Base-by-base conservation (phyloP, 2,888 invertebrate genomes). In the Leucania comma region DNA sequence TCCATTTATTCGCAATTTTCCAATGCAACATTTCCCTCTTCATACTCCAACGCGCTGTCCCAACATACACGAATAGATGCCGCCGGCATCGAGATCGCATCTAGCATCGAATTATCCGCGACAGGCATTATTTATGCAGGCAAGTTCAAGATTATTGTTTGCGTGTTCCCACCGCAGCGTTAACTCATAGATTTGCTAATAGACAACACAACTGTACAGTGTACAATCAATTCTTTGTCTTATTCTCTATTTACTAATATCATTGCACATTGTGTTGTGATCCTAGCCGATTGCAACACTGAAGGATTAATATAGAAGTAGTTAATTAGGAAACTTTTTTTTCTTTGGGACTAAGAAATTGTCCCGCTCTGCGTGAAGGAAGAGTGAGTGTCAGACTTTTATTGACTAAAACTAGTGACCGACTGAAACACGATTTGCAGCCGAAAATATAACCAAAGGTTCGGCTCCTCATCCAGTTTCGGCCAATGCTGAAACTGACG, bases 61-160 rank as follows among this genome's bases (percentile, higher is more conserved):
- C 53, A 54, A 50, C 61, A 59, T 53, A 64, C 59, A 66, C 53
- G 59, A 71, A 59, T 61, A 64, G 48, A 69, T 50, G 75, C 79
- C 62, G 59, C 53, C 53, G 75, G 80, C 56, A 68, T 65, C 68
- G 48, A 72, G 83, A 83, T 83, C 65, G 64, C 65, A 77, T 83
- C 71, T 69, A 66, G 61, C 35, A 80, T 77, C 73, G 54, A 68
- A 74, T 68, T 80, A 73, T 72, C 81, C 68, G 54, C 63, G 46
- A 65, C 71, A 46, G 26, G 62, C 73, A 68, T 78, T 83, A 83
- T 81, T 71, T 77, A 82, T 83, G 77, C 75, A 74, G 58, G 59
- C 68, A 80, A 83, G 81, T 85, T 81, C 78, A 81, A 85, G 73
- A 81, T 75, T 73, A 82, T 82, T 84, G 74, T 72, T 75, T 32